phyloP scores from a whole-genome alignment of 1,140 invertebrate species.

The Danaus plexippus region DNA sequence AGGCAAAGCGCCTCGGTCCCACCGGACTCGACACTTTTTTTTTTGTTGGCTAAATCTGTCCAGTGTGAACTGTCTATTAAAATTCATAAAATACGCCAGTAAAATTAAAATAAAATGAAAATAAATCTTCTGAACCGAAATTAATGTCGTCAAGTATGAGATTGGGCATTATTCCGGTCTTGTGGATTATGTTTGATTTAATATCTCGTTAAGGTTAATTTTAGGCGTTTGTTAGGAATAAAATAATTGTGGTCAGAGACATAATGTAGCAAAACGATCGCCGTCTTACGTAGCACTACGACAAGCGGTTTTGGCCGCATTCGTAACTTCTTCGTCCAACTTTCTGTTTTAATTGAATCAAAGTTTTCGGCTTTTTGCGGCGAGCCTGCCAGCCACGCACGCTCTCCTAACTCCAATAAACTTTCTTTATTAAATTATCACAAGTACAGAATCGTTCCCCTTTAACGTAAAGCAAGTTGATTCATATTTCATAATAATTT shows the following conservation, averaged over 20 bases:
- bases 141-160: constrained; percentile 8
- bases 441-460: constrained; percentile 65
- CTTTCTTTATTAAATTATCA: constrained; percentile 72
- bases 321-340: constrained; percentile 61
- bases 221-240: not conserved
- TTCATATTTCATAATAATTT: no score
- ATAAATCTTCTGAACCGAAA: constrained; percentile 19
- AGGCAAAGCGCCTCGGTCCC: constrained; percentile 54
- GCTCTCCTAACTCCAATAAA: constrained; percentile 56
- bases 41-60: constrained; percentile 55
- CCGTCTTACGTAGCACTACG: not conserved
- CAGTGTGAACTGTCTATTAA: constrained; percentile 43
- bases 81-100: constrained; percentile 30
- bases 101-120: constrained; percentile 31
- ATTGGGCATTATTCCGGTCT: constrained; percentile 11
- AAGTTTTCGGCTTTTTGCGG: constrained; percentile 69
- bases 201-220: constrained; percentile 7
- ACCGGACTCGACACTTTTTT: constrained; percentile 57
- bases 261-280: not conserved
- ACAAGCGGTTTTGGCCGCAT: constrained; percentile 34
- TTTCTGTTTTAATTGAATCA: constrained; percentile 70
- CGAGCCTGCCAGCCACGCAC: constrained; percentile 66
- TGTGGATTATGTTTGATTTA: constrained; percentile 23
- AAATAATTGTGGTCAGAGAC: no score
- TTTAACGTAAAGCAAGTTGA: constrained; percentile 62